Base-by-base conservation (phyloP, 92 coral and sea anemone genomes). In the Epizoanthus illoricatus region DNA sequence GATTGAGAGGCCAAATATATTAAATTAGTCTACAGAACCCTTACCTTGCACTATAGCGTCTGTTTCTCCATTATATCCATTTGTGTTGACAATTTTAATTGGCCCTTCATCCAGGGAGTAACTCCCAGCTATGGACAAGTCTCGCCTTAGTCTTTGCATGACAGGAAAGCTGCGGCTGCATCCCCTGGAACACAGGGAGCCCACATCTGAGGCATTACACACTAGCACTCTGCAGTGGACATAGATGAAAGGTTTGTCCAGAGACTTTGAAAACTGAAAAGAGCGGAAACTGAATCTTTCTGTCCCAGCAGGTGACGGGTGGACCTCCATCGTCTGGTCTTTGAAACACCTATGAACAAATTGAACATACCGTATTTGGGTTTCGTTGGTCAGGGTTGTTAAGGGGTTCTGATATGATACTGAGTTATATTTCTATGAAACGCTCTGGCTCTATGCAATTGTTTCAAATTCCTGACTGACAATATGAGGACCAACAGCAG, bases 101-200 rank as follows among this genome's bases (percentile, higher is more conserved):
- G 81, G 81, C 1, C 81, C 81, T 20, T 76, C 81, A 63, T 76
- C 69, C 21, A 76, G 81, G 56, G 81, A 76, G 64, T 76, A 76
- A 5, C 81, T 36, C 2, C 41, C 71, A 61, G 54, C 9, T 42
- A 17, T 20, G 9, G 9, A 5, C 9, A 41, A 39, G 6, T 76
- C 81, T 9, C 81, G 81, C 40, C 57, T 40, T 17, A 61, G 42
- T 60, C 81, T 61, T 42, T 42, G 71, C 9, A 76, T 17, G 33
- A 76, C 21, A 9, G 67, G 23, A 10, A 45, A 45, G 9, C 9
- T 45, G 52, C 36, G 36, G 36, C 52, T 45, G 52, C 52, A 45
- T 6, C 59, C 70, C 7, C 10, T 76, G 69, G 23, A 33, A 12
- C 81, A 76, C 20, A 52, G 65, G 42, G 81, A 61, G 5, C 21